These are phyloP conservation scores for Turdus rufiventris DNA, from an alignment of 2,113 vertebrate species.

Conservation along the genomic window DNA sequence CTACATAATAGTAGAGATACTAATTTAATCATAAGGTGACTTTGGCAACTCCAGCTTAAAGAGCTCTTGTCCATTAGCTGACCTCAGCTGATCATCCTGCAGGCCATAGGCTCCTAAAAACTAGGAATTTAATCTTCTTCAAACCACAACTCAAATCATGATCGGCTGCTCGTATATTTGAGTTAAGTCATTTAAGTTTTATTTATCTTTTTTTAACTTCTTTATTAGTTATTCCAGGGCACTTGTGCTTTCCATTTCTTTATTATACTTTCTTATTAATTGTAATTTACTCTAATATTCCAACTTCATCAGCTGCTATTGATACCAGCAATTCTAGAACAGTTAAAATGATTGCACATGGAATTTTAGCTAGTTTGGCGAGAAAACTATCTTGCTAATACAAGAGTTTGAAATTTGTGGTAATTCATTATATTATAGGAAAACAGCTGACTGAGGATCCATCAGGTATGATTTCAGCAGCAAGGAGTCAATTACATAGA, in stretches of 20 bases:
- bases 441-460: neutral
- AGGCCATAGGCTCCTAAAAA: neutral
- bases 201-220: neutral
- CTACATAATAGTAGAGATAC: neutral
- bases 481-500: neutral
- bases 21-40: neutral
- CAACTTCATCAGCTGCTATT: neutral
- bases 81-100: neutral
- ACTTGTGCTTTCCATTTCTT: neutral
- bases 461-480: neutral
- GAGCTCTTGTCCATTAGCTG: neutral
- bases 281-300: neutral
- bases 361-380: neutral
- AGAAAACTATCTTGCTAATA: neutral
- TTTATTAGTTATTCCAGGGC: neutral
- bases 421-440: neutral
- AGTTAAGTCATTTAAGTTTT: neutral
- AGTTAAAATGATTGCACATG: neutral
- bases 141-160: neutral
- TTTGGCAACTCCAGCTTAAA: neutral
- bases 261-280: neutral
- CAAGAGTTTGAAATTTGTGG: neutral
- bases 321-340: neutral
- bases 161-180: neutral
- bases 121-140: neutral